Conservation (phyloP, 2,888 invertebrate genomes). For the Hirtodrosophila cameraria region DNA sequence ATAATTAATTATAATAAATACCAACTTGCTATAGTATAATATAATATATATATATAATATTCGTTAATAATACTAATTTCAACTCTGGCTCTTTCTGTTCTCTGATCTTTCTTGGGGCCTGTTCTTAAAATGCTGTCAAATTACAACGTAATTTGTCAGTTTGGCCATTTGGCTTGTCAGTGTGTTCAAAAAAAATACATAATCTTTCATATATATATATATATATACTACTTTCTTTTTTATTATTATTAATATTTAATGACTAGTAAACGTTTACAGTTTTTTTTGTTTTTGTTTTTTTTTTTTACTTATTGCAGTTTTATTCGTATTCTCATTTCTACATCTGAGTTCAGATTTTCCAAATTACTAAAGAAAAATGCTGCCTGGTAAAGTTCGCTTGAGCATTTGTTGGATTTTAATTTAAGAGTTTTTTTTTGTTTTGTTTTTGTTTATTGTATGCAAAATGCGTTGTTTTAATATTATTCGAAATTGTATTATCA, state of each 20-base stretch:
- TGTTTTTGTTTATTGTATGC: constrained; percentile 20
- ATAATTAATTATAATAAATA: constrained; percentile 75
- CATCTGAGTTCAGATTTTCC: constrained; percentile 9
- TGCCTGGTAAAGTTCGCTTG: constrained; percentile 59
- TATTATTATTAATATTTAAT: constrained; percentile 55
- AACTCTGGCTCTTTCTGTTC: constrained; percentile 65
- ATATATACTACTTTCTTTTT: constrained; percentile 26
- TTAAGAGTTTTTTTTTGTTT: background rate
- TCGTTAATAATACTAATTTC: constrained; percentile 76
- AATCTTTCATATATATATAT: constrained; percentile 36
- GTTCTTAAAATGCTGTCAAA: constrained; percentile 51
- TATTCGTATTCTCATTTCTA: constrained; percentile 11
- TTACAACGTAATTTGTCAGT: constrained; percentile 5
- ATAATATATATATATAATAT: constrained; percentile 55
- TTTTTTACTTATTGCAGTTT: constrained; percentile 33
- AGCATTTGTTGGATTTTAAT: constrained; percentile 33
- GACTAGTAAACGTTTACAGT: constrained; percentile 75
- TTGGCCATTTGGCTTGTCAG: constrained; percentile 51
- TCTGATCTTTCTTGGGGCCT: constrained; percentile 23
- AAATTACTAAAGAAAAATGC: constrained; percentile 59
- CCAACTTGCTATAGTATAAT: constrained; percentile 78
- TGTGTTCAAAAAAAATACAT: constrained; percentile 71
- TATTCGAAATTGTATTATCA: constrained; percentile 59
- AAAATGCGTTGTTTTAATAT: constrained; percentile 3
- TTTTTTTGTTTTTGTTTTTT: constrained; percentile 26